Conservation (phyloP, 2,113 vertebrate genomes). For the Lepisosteus osseus region DNA sequence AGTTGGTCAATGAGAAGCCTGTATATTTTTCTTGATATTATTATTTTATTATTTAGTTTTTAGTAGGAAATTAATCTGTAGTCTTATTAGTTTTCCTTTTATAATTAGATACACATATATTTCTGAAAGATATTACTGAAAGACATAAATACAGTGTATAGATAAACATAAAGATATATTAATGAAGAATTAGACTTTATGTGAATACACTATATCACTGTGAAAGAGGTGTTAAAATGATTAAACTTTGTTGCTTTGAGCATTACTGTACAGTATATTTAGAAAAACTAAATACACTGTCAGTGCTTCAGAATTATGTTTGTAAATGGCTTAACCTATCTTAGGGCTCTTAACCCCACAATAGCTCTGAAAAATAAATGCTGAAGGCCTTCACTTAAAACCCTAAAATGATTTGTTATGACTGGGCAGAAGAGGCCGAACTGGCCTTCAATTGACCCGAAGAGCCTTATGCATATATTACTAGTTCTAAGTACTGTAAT, state of each 20-base stretch:
- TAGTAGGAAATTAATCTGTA: no score
- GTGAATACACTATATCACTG: no score
- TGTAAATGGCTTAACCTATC: constrained; percentile 23
- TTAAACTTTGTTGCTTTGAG: not conserved
- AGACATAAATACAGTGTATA: no score
- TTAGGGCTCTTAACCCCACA: constrained; percentile 51
- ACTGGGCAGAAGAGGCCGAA: constrained; percentile 55
- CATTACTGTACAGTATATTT: not conserved
- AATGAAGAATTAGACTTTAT: no score
- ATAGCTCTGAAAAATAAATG: constrained; percentile 50
- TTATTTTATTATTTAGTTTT: no score
- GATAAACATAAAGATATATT: no score
- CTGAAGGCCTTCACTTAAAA: constrained; percentile 48
- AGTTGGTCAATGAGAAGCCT: no score
- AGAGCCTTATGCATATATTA: constrained; percentile 68
- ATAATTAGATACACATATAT: no score
- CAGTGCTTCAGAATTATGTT: not conserved
- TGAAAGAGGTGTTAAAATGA: not conserved
- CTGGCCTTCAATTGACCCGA: constrained; percentile 59
- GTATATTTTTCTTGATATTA: no score
- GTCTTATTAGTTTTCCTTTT: no score
- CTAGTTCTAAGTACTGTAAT: constrained; percentile 56
- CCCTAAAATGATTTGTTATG: constrained; percentile 65
- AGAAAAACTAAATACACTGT: not conserved
- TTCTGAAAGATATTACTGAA: no score